Base-by-base conservation (phyloP, 2,888 invertebrate genomes). In the Lobophora halterata region DNA sequence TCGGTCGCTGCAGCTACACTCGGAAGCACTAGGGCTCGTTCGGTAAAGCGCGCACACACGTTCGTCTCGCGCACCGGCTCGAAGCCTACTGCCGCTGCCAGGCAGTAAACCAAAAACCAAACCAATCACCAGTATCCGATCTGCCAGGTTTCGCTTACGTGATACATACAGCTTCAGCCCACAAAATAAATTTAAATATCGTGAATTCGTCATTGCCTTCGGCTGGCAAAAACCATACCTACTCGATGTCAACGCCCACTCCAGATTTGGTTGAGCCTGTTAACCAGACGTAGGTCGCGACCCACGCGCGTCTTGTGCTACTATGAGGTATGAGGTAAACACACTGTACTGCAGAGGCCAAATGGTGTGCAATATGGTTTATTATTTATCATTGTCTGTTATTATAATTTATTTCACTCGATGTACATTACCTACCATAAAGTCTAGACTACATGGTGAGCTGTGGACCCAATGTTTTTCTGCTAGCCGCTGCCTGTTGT, bases 1-100 rank as follows among this genome's bases (percentile, higher is more conserved):
- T 78, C 67, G 75, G 61, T 83, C 73, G 78, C 54, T 81, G 80
- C 82, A 83, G 83, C 83, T 79, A 82, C 83, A 86, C 77, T 82
- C 81, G 77, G 55, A 63, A 69, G 64, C 66, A 62, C 65, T 49
- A 33, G 45, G 46, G 67, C 63, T 68, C 67, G 61, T 56, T 71
- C 66, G 63, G 18, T 46, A 32, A 56, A 49, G 47, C 63, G 62
- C 72, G 63, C 71, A 63, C 61, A 56, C 63, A 71, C 82, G 81
- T 76, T 58, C 53, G 58, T 53, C 58, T 66, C 45, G 62, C 69
- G 70, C 76, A 74, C 71, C 58, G 67, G 70, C 70, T 65, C 63
- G 50, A 67, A 71, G 74, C 75, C 70, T 77, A 86, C 86, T 86
- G 73, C 23, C 42, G 21, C 23, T 36, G 8, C 34, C 44, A 46